phyloP scores from a whole-genome alignment of 2,797 vertebrate genomes.

The Platalea minor region DNA sequence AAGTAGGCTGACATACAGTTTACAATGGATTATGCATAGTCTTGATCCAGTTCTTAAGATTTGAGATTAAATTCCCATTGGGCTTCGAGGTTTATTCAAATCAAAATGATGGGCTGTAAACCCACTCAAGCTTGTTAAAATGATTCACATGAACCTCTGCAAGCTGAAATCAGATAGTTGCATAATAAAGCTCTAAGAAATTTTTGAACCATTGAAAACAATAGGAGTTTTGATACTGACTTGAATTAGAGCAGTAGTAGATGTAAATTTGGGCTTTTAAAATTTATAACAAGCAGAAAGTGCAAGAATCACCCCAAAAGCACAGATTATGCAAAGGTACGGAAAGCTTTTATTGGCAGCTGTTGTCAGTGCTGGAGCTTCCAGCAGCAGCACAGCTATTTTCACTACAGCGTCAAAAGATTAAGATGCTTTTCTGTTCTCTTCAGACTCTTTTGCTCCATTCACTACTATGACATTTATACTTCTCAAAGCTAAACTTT shows the following conservation, averaged over 20 bases:
- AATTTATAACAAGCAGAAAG: neutral
- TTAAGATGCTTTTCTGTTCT: neutral
- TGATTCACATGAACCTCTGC: neutral
- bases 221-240: neutral
- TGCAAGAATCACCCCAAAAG: neutral
- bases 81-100: constrained; percentile 44
- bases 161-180: neutral
- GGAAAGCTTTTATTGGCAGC: neutral
- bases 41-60: constrained; percentile 24
- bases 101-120: constrained; percentile 33
- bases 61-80: constrained; percentile 22
- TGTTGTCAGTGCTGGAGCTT: neutral
- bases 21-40: constrained; percentile 36
- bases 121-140: neutral
- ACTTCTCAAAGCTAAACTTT: neutral
- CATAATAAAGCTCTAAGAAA: neutral
- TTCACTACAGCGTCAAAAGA: neutral
- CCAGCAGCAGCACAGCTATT: neutral
- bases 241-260: neutral
- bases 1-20: constrained; percentile 1
- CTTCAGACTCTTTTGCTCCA: neutral
- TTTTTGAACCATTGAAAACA: neutral
- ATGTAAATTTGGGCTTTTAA: neutral
- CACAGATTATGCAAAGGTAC: neutral
- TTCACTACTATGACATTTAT: neutral